phyloP scores from a whole-genome alignment of 2,888 invertebrate species.

The Desoria tigrina region DNA sequence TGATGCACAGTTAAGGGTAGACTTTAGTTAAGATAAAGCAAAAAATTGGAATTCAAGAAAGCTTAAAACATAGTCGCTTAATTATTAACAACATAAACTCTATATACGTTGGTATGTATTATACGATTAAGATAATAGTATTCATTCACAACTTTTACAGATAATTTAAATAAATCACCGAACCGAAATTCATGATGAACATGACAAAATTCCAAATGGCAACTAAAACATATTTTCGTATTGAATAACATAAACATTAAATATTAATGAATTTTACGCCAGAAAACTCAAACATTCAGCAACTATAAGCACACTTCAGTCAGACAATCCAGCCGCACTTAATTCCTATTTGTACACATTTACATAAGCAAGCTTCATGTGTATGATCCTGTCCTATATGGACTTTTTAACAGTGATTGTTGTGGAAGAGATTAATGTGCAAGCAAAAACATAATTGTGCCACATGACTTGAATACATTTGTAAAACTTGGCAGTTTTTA shows the following conservation, averaged over 20 bases:
- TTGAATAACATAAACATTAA: not conserved
- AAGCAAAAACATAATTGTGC: constrained; percentile 30
- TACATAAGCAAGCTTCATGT: constrained; percentile 17
- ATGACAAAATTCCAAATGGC: not conserved
- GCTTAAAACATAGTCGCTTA: not conserved
- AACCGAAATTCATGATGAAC: not conserved
- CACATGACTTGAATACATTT: constrained; percentile 34
- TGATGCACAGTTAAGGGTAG: constrained; percentile 5
- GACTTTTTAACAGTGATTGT: constrained; percentile 5
- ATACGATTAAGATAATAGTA: not conserved
- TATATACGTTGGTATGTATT: not conserved
- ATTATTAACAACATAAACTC: constrained; percentile 1
- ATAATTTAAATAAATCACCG: constrained; percentile 8
- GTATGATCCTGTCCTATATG: constrained; percentile 5
- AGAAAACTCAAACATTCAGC: too few relatives aligned
- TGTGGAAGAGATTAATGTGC: constrained; percentile 46
- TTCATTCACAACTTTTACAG: constrained; percentile 7
- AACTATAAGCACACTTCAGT: constrained; percentile 4
- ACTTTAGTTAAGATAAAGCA: constrained; percentile 5
- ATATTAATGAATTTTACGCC: not conserved
- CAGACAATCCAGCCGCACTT: not conserved
- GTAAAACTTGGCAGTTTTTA: constrained; percentile 45
- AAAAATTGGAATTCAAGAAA: constrained; percentile 12
- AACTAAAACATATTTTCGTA: not conserved
- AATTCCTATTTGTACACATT: constrained; percentile 2